Evolutionary conservation across 2,113 vertebrate species (phyloP), one percentile per base, ranked within the genome.

Genomic region (Pachyramphus minor): DNA sequence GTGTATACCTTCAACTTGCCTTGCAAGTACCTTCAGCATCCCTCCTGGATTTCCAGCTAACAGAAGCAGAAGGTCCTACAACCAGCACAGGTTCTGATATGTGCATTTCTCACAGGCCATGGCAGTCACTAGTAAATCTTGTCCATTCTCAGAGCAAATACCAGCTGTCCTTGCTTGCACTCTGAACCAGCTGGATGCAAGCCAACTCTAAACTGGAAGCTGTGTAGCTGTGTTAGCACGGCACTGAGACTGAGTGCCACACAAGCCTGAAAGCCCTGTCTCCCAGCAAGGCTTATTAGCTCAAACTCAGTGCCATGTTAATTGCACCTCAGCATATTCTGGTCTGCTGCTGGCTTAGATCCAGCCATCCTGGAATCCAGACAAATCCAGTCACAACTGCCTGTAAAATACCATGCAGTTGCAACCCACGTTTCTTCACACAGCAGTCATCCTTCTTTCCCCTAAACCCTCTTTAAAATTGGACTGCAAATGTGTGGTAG

Each of bases 241-340:
- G 71, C 25, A 0, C 90, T 96, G 96, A 90, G 96, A 81, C 17
- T 1, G 16, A 75, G 69, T 37, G 66, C 62, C 85, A 44, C 71
- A 53, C 0, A 0, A 85, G 82, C 71, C 78, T 69, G 82, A 77
- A 86, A 97, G 30, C 55, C 82, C 33, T 88, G 90, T 94, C 79
- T 92, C 94, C 39, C 92, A 93, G 88, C 83, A 92, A 90, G 94
- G 88, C 50, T 96, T 85, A 95, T 88, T 92, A 96, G 72, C 72
- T 95, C 55, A 66, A 62, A 59, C 88, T 80, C 94, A 71, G 95
- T 78, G 92, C 75, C 94, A 86, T 2, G 10, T 74, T 96, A 95
- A 93, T 93, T 94, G 94, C 39, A 64, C 86, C 56, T 91, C 56
- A 1, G 90, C 73, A 93, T 90, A 83, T 88, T 96, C 86, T 93